Conservation (phyloP, 2,797 vertebrate genomes). For the Helostoma temminkii region DNA sequence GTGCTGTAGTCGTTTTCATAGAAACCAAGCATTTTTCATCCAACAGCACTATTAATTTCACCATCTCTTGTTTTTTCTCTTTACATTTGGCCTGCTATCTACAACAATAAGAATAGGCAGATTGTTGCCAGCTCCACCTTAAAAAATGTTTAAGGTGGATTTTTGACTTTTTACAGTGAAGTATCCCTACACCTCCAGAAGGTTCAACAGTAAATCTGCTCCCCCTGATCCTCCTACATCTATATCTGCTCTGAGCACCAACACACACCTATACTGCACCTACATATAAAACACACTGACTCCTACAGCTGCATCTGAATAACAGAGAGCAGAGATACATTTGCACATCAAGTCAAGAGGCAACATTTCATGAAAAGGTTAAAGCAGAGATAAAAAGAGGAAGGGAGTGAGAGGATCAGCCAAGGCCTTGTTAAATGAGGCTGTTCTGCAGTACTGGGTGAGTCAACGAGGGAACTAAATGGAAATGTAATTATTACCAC, state of each 20-base stretch:
- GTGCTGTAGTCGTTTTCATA: neutral
- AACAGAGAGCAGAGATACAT: slow-evolving; percentile 38
- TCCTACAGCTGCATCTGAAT: slow-evolving; percentile 18
- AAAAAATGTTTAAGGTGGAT: slow-evolving; percentile 20
- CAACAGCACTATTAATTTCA: neutral
- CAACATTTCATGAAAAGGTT: slow-evolving; percentile 26
- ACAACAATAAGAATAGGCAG: neutral
- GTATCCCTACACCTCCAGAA: slow-evolving; percentile 53
- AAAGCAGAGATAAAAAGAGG: slow-evolving; percentile 18
- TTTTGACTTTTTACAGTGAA: slow-evolving; percentile 45
- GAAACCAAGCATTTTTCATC: neutral
- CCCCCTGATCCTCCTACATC: slow-evolving; percentile 63
- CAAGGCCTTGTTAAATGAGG: slow-evolving; percentile 36
- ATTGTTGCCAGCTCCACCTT: slow-evolving; percentile 9
- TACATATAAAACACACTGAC: slow-evolving; percentile 39
- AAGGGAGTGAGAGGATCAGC: slow-evolving; percentile 7
- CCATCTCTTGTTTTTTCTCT: neutral
- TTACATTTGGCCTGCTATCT: slow-evolving; percentile 2
- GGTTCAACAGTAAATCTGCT: slow-evolving; percentile 53
- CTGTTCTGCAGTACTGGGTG: slow-evolving; percentile 36
- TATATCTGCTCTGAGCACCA: slow-evolving; percentile 40
- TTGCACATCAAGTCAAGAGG: slow-evolving; percentile 6
- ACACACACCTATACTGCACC: slow-evolving; percentile 63
- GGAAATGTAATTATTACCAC: slow-evolving; percentile 62
- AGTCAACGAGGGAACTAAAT: slow-evolving; percentile 45